phyloP scores from a whole-genome alignment of 2,888 invertebrate genomes.

The Pammene aurita region DNA sequence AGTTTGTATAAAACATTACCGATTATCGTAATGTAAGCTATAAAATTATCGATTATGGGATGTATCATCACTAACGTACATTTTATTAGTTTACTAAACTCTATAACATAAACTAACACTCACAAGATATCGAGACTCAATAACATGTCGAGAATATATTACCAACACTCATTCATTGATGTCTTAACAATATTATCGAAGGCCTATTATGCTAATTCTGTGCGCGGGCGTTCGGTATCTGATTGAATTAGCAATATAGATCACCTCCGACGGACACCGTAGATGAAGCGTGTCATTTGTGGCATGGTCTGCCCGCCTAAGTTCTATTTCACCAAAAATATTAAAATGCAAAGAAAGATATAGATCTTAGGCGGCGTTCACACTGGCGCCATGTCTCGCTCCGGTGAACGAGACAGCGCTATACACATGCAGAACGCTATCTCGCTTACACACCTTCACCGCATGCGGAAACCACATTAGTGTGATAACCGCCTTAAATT shows the following conservation, averaged over 20 bases:
- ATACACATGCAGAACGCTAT: no score
- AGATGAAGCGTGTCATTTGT: neutral
- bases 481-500: no score
- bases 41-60: neutral
- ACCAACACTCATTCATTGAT: slow-evolving; percentile 43
- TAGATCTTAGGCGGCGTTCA: no score
- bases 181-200: slow-evolving; percentile 43
- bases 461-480: no score
- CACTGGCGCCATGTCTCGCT: no score
- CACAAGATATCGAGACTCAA: neutral
- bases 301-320: no score
- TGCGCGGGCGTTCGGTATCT: slow-evolving; percentile 43
- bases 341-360: no score
- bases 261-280: neutral
- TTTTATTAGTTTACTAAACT: slow-evolving; percentile 3
- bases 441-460: no score
- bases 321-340: no score
- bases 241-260: slow-evolving; percentile 45
- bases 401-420: no score
- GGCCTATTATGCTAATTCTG: slow-evolving; percentile 42
- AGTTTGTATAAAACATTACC: no score
- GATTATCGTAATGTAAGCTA: neutral
- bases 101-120: slow-evolving; percentile 10
- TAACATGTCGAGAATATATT: slow-evolving; percentile 18
- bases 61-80: neutral